Evolutionary conservation across 30 jellyfish, hydroid and myxozoan species (phyloP), one percentile per base, ranked within the genome.

Genomic region (Aurelia sp.): DNA sequence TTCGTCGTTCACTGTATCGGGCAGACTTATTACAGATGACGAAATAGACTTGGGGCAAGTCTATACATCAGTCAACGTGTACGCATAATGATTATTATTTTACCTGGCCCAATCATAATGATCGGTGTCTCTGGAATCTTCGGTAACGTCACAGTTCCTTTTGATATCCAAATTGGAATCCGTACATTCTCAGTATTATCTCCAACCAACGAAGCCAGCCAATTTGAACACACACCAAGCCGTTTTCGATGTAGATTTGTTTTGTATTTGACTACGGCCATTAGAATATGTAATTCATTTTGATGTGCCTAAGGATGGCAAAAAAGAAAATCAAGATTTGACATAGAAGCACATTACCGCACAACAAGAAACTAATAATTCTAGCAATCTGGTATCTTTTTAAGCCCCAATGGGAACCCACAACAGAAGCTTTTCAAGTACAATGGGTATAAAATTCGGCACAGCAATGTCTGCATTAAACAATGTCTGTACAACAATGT

Each of bases 41-140:
- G n/a, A n/a, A n/a, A n/a, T n/a, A n/a, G n/a, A n/a, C n/a, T n/a
- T n/a, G n/a, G n/a, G n/a, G n/a, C n/a, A n/a, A n/a, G n/a, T n/a
- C n/a, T n/a, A n/a, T n/a, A n/a, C n/a, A n/a, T n/a, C n/a, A n/a
- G n/a, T n/a, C n/a, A n/a, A 5, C 7, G 50, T 37, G 11, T 2
- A 37, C 50, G 50, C 50, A 37, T 37, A 7, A 37, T 37, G 50
- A 37, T 37, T 37, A 37, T 37, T 4, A 37, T 7, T 68, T 6
- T 68, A 95, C 99, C 99, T 79, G 99, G 99, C 3, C 99, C 99
- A 19, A 95, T 92, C 99, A 95, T 95, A 47, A 95, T 91, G 27
- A 95, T 68, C 16, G 99, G 99, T 13, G 76, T 27, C 13, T 60
- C 60, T n/a, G 76, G 74, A 62, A 73, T 74, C 66, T 86, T 95